These are phyloP conservation scores for Dreissena rostriformis DNA, from an alignment of 1,140 invertebrate species.

Conservation along the genomic window DNA sequence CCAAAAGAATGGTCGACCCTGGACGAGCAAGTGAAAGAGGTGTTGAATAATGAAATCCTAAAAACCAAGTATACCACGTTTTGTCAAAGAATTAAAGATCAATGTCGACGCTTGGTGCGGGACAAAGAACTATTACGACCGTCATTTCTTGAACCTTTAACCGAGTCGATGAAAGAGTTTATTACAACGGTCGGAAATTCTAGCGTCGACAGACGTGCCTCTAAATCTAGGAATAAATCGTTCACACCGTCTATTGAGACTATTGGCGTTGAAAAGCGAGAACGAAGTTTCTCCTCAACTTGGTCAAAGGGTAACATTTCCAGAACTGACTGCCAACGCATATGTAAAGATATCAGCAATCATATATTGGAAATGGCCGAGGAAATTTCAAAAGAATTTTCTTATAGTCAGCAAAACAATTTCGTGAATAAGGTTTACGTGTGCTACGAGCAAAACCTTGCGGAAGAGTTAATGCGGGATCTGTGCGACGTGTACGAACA, in stretches of 20 bases:
- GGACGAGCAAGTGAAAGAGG: constrained; percentile 39
- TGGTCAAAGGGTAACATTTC: constrained; percentile 42
- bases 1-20: constrained; percentile 52
- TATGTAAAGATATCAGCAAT: constrained; percentile 34
- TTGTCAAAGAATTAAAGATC: constrained; percentile 29
- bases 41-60: constrained; percentile 39
- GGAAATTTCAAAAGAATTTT: constrained; percentile 30
- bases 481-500: constrained; percentile 43
- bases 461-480: constrained; percentile 30
- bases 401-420: not conserved
- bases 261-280: not conserved
- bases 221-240: not conserved
- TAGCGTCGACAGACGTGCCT: not conserved
- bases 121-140: constrained; percentile 34
- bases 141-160: not conserved
- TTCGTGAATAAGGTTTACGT: constrained; percentile 43
- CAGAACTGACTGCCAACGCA: constrained; percentile 11
- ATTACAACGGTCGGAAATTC: constrained; percentile 13
- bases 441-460: constrained; percentile 49
- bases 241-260: too few relatives aligned
- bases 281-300: constrained; percentile 9
- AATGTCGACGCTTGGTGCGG: constrained; percentile 33
- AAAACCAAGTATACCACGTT: constrained; percentile 35
- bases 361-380: constrained; percentile 29
- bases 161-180: constrained; percentile 15